Evolutionary conservation across 2,888 invertebrate genomes (phyloP), one percentile per base, ranked within the genome.

Genomic region (Chloroclystis v-ata): DNA sequence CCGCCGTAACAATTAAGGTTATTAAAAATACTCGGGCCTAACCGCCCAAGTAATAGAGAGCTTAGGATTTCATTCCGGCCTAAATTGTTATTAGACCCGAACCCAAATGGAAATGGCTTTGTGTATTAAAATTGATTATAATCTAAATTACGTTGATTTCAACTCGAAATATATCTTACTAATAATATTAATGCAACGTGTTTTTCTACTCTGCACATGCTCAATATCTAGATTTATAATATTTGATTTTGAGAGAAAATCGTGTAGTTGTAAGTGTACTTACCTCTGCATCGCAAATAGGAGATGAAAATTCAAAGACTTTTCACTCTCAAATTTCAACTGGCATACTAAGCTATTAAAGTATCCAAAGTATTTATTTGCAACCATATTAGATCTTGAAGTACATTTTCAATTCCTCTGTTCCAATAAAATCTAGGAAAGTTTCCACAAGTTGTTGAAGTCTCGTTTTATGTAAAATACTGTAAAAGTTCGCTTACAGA

Each of bases 41-140:
- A n/a, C 12, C 13, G 29, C 44, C 16, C 14, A 14, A 12, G 32
- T 16, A 33, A 33, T 33, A 33, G 32, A 33, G 32, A 33, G 32
- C 32, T 43, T 24, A 28, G 32, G 44, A 44, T 39, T 14, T 44
- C 39, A 43, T 48, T 45, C 30, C 30, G 16, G 25, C 26, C 37
- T 44, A 20, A 56, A 53, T 47, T 50, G 50, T 48, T 39, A 52
- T 50, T 39, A 42, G 16, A 10, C 28, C n/a, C 13, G 30, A 32
- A n/a, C 13, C 30, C 28, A 14, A 43, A 37, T 41, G 12, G 20
- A 35, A 29, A n/a, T 20, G 24, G 14, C 25, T 14, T 26, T 26
- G 13, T 2, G 29, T 37, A 13, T 9, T 32, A 20, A 20, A 29
- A 16, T 30, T 20, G 10, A 28, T n/a, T 28, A 10, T 40, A 26